Evolutionary conservation across 2,113 vertebrate genomes (phyloP).

Genomic region (Isichthys henryi): DNA sequence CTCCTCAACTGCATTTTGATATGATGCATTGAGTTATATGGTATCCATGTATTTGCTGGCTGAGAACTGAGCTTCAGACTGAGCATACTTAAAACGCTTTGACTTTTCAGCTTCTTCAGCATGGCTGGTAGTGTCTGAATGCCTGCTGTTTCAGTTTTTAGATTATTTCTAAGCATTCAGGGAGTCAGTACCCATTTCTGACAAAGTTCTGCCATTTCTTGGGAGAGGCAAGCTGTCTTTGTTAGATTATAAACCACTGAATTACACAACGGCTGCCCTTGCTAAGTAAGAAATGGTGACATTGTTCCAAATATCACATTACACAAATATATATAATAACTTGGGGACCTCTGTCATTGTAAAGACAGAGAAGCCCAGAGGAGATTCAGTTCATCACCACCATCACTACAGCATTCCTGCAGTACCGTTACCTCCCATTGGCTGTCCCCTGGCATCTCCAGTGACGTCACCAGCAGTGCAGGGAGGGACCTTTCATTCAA

Average conservation of each 20-base stretch:
- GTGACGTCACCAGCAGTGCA: slow-evolving; percentile 38
- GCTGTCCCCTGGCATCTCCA: slow-evolving; percentile 47
- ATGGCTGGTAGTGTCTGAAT: background rate
- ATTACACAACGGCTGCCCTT: background rate
- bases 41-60: background rate
- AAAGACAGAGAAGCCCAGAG: slow-evolving; percentile 50
- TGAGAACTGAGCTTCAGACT: background rate
- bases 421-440: slow-evolving; percentile 37
- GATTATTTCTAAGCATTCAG: background rate
- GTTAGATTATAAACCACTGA: background rate
- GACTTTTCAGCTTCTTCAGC: background rate
- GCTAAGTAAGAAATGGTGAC: background rate
- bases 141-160: background rate
- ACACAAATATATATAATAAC: slow-evolving; percentile 31
- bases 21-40: background rate
- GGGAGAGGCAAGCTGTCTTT: background rate
- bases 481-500: slow-evolving; percentile 37
- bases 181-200: background rate
- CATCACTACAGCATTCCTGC: slow-evolving; percentile 60
- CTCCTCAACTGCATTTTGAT: background rate
- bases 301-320: slow-evolving; percentile 14
- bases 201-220: background rate
- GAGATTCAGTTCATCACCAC: slow-evolving; percentile 64
- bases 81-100: background rate
- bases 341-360: slow-evolving; percentile 25